Evolutionary conservation across 2,888 invertebrate species (phyloP).

Genomic region (Drosophila eohydei): DNA sequence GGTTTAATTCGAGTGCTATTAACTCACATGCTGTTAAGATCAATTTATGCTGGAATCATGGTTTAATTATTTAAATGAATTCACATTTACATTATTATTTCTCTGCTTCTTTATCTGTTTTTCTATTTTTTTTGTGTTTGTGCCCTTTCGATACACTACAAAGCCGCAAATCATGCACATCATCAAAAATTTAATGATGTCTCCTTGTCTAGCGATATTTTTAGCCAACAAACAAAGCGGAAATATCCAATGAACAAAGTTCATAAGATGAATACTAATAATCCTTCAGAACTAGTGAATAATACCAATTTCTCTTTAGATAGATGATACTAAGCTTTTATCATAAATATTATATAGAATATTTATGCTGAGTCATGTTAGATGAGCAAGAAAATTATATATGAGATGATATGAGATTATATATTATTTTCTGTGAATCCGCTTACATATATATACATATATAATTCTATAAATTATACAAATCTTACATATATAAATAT

Average conservation of each 20-base stretch:
- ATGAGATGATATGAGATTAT: no score
- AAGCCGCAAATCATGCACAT: slow-evolving; percentile 60
- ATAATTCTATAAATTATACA: background rate
- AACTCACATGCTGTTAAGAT: slow-evolving; percentile 62
- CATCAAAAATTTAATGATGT: slow-evolving; percentile 54
- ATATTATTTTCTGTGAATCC: background rate
- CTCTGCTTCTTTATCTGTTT: background rate
- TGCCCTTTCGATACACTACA: slow-evolving; percentile 8
- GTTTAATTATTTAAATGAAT: slow-evolving; percentile 78
- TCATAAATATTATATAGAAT: background rate
- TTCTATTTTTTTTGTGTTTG: background rate
- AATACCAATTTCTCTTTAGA: background rate
- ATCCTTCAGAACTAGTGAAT: slow-evolving; percentile 4
- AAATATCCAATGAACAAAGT: slow-evolving; percentile 1
- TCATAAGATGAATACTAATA: background rate
- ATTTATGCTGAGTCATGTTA: background rate
- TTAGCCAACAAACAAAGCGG: slow-evolving; percentile 6
- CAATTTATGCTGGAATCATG: slow-evolving; percentile 64
- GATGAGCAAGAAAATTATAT: no score
- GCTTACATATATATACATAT: no score
- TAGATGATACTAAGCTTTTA: slow-evolving; percentile 6
- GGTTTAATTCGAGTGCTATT: slow-evolving; percentile 70
- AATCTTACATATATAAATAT: background rate
- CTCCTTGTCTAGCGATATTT: slow-evolving; percentile 24
- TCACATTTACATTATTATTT: slow-evolving; percentile 49